Evolutionary conservation across 1,140 invertebrate species (phyloP).

Genomic region (Episyrphus balteatus): DNA sequence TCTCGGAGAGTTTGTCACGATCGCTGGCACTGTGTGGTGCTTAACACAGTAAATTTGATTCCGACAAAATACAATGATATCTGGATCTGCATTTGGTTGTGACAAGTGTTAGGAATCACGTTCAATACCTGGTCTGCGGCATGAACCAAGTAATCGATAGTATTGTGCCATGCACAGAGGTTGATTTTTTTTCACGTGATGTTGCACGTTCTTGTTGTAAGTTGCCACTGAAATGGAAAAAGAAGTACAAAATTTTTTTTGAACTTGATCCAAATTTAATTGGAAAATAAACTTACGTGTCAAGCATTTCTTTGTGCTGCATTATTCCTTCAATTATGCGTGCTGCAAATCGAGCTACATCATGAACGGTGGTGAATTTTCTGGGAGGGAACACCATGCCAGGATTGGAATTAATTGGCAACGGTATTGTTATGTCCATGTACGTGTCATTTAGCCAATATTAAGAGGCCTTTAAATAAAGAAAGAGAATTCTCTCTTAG

Average conservation of each 20-base stretch:
- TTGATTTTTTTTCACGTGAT: conserved; percentile 78
- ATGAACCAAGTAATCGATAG: conserved; percentile 81
- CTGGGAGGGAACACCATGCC: conserved; percentile 86
- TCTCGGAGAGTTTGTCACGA: conserved; percentile 55
- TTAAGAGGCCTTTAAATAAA: conserved; percentile 63
- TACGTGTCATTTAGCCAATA: conserved; percentile 99
- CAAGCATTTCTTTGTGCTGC: conserved; percentile 83
- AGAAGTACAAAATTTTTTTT: background rate
- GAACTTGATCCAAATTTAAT: background rate
- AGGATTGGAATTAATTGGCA: conserved; percentile 95
- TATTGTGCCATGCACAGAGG: conserved; percentile 97
- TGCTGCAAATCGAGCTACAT: conserved; percentile 75
- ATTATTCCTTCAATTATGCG: conserved; percentile 75
- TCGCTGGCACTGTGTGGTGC: too few species aligned
- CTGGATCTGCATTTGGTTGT: conserved; percentile 44
- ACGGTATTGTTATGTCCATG: conserved; percentile 66
- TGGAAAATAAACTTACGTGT: conserved; percentile 50
- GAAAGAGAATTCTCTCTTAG: too few species aligned
- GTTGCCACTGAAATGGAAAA: conserved; percentile 44
- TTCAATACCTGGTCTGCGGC: conserved; percentile 70
- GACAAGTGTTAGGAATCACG: conserved; percentile 46
- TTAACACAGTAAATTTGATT: conserved; percentile 81
- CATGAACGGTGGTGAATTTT: conserved; percentile 63
- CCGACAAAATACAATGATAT: conserved; percentile 83
- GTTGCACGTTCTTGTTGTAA: conserved; percentile 70